Evolutionary conservation across 2,797 vertebrate species (phyloP).

Genomic region (Poecilia gillii): DNA sequence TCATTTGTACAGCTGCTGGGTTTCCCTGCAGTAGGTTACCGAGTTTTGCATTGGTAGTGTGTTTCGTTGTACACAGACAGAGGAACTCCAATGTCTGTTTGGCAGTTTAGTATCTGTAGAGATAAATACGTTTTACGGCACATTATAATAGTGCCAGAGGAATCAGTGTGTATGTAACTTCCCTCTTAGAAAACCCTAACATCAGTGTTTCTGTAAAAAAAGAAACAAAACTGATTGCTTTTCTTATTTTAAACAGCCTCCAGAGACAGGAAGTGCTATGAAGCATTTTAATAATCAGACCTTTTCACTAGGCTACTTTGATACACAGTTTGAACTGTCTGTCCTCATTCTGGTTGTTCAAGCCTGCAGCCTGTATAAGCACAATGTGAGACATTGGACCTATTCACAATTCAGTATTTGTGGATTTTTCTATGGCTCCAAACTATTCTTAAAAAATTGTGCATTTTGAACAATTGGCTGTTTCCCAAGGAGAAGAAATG

Average conservation of each 20-base stretch:
- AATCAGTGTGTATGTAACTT: neutral
- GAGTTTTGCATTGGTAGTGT: slow-evolving; percentile 3
- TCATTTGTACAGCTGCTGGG: slow-evolving; percentile 40
- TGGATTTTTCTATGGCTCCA: neutral
- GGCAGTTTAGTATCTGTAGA: neutral
- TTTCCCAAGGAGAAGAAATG: neutral
- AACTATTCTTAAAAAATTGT: neutral
- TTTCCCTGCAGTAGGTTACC: slow-evolving; percentile 22
- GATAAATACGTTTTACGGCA: neutral
- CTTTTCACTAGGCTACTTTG: neutral
- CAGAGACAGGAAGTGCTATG: neutral
- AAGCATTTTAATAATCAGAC: neutral
- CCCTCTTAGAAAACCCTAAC: neutral
- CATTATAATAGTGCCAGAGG: neutral
- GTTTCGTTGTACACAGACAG: neutral
- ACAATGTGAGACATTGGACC: neutral
- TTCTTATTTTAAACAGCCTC: neutral
- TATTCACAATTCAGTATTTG: neutral
- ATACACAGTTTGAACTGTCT: slow-evolving; percentile 27
- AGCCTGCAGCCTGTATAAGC: neutral
- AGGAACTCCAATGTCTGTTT: neutral
- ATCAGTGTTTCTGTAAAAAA: neutral
- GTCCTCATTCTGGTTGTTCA: slow-evolving; percentile 13
- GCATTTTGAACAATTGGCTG: neutral
- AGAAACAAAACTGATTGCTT: neutral